Evolutionary conservation across 1,140 invertebrate genomes (phyloP).

Genomic region (Diorhabda sublineata): DNA sequence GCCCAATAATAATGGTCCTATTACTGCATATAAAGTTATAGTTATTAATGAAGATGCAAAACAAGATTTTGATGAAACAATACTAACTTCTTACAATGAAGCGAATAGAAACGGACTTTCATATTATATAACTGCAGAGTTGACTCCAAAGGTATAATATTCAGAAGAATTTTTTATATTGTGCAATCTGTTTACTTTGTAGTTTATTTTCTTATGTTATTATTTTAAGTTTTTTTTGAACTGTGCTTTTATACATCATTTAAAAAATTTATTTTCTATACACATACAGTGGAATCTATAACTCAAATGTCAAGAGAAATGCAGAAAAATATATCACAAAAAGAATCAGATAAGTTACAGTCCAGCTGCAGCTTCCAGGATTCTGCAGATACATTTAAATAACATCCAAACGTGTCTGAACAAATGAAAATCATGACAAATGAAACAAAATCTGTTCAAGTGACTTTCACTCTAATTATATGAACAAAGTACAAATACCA

Average conservation of each 20-base stretch:
- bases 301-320: no score
- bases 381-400: no score
- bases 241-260: neutral
- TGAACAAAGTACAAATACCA: no score
- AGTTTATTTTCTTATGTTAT: no score
- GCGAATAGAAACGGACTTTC: constrained; percentile 57
- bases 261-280: neutral
- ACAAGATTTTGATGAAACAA: constrained; percentile 56
- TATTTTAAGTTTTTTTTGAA: neutral
- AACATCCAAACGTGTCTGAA: no score
- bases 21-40: constrained; percentile 66
- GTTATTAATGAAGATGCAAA: constrained; percentile 62
- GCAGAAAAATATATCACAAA: no score
- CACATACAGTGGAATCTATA: no score
- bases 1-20: constrained; percentile 69
- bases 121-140: constrained; percentile 78
- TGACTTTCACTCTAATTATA: no score
- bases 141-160: constrained; percentile 52
- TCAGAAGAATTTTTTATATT: neutral
- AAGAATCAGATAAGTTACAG: no score
- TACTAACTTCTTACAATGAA: constrained; percentile 56
- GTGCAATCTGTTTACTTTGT: neutral
- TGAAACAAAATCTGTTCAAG: no score
- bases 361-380: no score
- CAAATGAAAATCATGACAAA: no score